Percentiles rank a stretch among this genome's conserved stretches.
Evolutionary conservation across 2,888 invertebrate genomes (phyloP).

Genomic region (Ennomos quercinarius): DNA sequence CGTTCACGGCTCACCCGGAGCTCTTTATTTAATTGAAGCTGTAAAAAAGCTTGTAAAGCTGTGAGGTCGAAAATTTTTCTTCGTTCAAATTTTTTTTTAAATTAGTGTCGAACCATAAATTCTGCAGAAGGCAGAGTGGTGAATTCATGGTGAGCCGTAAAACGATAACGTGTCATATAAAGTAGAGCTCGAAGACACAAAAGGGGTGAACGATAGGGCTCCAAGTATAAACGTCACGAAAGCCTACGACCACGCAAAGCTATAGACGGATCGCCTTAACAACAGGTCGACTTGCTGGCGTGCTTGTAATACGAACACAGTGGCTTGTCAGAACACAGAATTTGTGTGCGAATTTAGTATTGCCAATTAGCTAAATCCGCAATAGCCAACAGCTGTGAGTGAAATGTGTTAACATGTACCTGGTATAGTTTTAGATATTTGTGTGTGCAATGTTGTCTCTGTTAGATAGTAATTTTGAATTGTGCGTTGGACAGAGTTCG

Average conservation of each 20-base stretch:
- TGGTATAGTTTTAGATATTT: constrained; percentile 3
- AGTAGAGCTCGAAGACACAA: constrained; percentile 50
- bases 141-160: constrained; percentile 63
- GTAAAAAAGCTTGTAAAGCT: constrained; percentile 35
- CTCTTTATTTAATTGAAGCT: constrained; percentile 45
- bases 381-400: constrained; percentile 3
- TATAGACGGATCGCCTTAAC: constrained; percentile 41
- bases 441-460: constrained; percentile 15
- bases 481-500: constrained; percentile 22
- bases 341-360: constrained; percentile 15
- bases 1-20: constrained; percentile 54
- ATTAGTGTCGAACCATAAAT: constrained; percentile 44
- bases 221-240: constrained; percentile 52
- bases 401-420: constrained; percentile 19
- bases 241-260: constrained; percentile 60
- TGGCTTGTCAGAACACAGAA: constrained; percentile 31
- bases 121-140: constrained; percentile 27
- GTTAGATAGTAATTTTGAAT: constrained; percentile 16
- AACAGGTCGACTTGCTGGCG: constrained; percentile 44
- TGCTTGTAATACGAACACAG: constrained; percentile 71
- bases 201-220: constrained; percentile 46
- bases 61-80: constrained; percentile 20
- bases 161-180: constrained; percentile 57
- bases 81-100: constrained; percentile 34
- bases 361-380: constrained; percentile 16